Evolutionary conservation across 2,797 vertebrate genomes (phyloP), one percentile per base, ranked within the genome.

Genomic region (Schizothorax lantsangensis): DNA sequence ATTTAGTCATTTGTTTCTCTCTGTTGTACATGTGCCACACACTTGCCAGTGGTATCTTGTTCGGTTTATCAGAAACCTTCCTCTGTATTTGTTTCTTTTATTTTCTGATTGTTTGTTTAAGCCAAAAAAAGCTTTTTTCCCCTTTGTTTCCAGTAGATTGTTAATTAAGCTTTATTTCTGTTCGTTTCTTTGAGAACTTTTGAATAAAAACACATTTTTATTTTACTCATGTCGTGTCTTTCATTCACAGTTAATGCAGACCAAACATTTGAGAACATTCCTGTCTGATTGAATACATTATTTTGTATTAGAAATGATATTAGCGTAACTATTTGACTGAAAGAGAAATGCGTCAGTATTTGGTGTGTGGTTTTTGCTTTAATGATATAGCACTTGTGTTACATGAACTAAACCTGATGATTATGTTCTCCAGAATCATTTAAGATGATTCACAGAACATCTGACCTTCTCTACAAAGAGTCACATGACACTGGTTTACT

Each of bases 11-110:
- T 96, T 96, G 96, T 92, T 91, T 96, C 95, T 96, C 96, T 97
- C 97, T 96, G 95, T 97, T 97, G 96, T 95, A 96, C 95, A 96
- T 93, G 96, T 98, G 97, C 97, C 97, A 97, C 97, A 96, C 92
- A 95, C 94, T 96, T 97, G 96, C 96, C 97, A 97, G 97, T 97
- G 96, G 97, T 97, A 96, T 97, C 96, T 95, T 96, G 96, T 98
- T 96, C 96, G 96, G 96, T 97, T 97, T 95, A 96, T 96, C 94
- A 95, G 95, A 96, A 95, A 96, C 94, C 91, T 90, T 94, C 95
- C 95, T 97, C 95, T 97, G 95, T 90, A 33, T 23, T 19, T 79
- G 74, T 79, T 71, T 36, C 43, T 79, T 96, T 96, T 96, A 97
- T 97, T 95, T 97, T 97, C 97, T 95, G 93, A 96, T 96, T 95